Base-by-base conservation (phyloP, 2,888 invertebrate species). In the Tineola bisselliella region DNA sequence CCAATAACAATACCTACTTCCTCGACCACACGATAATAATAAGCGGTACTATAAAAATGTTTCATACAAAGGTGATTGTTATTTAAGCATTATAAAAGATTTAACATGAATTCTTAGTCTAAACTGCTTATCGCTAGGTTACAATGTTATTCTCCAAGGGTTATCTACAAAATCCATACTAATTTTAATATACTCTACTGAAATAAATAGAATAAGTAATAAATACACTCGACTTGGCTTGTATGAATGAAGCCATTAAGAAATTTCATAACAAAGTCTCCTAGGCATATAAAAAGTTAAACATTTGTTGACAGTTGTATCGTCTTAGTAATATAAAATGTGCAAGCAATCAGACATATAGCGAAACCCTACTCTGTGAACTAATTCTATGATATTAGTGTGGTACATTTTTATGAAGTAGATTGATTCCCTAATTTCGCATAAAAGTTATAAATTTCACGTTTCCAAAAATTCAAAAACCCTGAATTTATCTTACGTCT, bases 41-140 rank as follows among this genome's bases (percentile, higher is more conserved):
- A 48, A 48, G 48, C 48, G 15, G 8, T 48, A 17, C 48, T 48
- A 44, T 44, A 48, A 13, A 48, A 48, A 15, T 48, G 1, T 48
- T 25, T 25, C 25, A 38, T 48, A 15, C n/a, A 48, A 48, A 15
- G 17, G 15, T 48, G 6, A 48, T 48, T 13, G 48, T 48, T 48
- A 48, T 43, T n/a, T 15, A 48, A 48, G 48, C 48, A 48, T n/a
- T 48, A n/a, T 48, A 48, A 48, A 48, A 48, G 48, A n/a, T 48
- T 17, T 48, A 15, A 48, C 13, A 48, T 48, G 48, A 48, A 48
- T 48, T 15, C 48, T 48, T 48, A 48, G 15, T 12, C 38, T 38
- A 10, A 38, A 38, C 10, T 17, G 48, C 48, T 48, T 17, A 17
- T 2, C 17, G 15, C 5, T 25, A 25, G 6, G 25, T 25, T 48